phyloP scores from a whole-genome alignment of 2,113 vertebrate genomes.

The Rhinolophus ferrumequinum region DNA sequence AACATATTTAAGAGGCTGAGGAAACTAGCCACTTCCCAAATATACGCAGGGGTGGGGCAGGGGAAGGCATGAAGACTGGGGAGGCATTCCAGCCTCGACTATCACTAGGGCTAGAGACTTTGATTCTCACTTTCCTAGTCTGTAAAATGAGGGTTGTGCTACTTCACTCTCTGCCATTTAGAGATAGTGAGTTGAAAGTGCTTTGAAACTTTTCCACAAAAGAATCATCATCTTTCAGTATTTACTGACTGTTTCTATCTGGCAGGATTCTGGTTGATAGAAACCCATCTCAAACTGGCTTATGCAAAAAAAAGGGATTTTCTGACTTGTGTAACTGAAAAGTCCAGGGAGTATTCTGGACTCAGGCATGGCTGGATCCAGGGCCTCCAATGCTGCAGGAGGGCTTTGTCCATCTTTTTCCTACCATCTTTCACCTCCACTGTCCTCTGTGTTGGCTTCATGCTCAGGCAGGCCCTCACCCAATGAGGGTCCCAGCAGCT shows the following conservation, averaged over 20 bases:
- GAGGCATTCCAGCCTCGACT: background rate
- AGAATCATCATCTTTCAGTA: background rate
- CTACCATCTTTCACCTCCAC: background rate
- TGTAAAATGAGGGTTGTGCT: background rate
- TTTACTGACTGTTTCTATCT: background rate
- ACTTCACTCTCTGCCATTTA: background rate
- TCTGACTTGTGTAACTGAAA: background rate
- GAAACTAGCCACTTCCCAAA: background rate
- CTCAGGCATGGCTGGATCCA: background rate
- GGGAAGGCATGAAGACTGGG: rapidly evolving
- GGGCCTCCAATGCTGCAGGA: background rate
- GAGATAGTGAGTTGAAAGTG: background rate
- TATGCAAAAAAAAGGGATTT: background rate
- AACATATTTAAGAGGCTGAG: background rate
- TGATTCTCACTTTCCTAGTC: background rate
- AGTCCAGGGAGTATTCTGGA: background rate
- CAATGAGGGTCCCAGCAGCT: background rate
- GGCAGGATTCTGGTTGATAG: background rate
- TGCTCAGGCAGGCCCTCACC: background rate
- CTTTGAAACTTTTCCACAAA: background rate
- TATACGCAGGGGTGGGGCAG: background rate
- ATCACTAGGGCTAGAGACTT: background rate
- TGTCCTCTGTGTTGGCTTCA: background rate
- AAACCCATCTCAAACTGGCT: background rate
- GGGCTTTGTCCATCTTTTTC: background rate